Base-by-base conservation (phyloP, 2,888 invertebrate genomes). In the Branchinecta sandiegonensis region DNA sequence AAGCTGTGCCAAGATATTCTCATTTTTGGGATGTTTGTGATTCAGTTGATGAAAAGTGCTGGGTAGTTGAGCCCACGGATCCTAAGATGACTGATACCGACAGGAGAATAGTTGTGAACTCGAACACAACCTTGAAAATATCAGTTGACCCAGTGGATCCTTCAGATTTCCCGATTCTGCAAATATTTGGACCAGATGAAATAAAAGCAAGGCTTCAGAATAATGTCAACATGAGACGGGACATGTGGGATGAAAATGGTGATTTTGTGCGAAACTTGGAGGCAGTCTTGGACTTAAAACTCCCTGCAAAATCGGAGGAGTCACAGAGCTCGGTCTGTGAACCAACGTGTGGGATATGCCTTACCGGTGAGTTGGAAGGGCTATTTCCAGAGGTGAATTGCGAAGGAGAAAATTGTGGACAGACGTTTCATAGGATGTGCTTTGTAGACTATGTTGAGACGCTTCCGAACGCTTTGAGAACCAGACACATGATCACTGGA, bases 381-480 rank as follows among this genome's bases (percentile, higher is more conserved):
- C n/a, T 23, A 10, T 56, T 17, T 56, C 63, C 63, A 17, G 63
- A 56, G 23, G 23, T 56, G n/a, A 10, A 17, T 56, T 56, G 63
- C 10, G 63, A 56, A 17, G 63, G 14, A 56, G 63, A 56, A 23
- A 56, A 56, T 56, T 56, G 63, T 10, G 23, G 23, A 8, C 63
- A 56, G 63, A 56, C 23, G 23, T 56, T 17, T 56, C 63, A 56
- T 56, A 56, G 23, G 23, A 56, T 56, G 63, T 56, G 63, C 9
- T 56, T 56, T 56, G 23, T 56, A 8, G 63, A 56, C n/a, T 56
- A 56, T 56, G 23, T 56, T 2, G 63, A 56, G 63, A 23, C 63
- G 23, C 63, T 56, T 17, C 63, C 63, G n/a, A 56, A 56, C 23
- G 63, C 63, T 56, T 10, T 56, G 63, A 56, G 63, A 56, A 56